These are phyloP conservation scores for Ailurus styani DNA, from an alignment of 2,113 vertebrate genomes.

Conservation along the genomic window DNA sequence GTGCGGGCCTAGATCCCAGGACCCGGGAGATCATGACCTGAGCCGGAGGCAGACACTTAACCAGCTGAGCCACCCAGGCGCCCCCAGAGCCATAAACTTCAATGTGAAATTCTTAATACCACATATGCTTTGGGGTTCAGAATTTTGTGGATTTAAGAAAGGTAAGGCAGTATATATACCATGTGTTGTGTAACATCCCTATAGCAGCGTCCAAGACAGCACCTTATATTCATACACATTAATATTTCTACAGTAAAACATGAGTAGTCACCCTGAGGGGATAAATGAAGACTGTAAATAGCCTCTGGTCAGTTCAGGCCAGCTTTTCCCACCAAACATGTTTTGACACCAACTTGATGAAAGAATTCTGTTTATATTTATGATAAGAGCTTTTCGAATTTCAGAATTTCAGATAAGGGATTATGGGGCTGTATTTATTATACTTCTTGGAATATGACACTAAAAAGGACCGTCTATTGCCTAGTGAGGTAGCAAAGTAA, in stretches of 20 bases:
- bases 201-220: neutral
- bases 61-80: neutral
- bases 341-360: neutral
- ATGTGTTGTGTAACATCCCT: neutral
- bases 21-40: no score
- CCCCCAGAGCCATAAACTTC: neutral
- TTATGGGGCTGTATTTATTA: neutral
- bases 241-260: neutral
- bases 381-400: neutral
- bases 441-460: neutral
- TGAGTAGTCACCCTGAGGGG: neutral
- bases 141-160: constrained; percentile 28
- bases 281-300: neutral
- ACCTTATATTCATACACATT: neutral
- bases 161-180: neutral
- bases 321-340: neutral
- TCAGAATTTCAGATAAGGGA: neutral
- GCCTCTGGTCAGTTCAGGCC: neutral
- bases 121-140: neutral
- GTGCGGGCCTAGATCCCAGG: no score
- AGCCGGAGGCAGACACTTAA: no score
- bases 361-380: neutral
- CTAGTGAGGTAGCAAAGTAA: neutral
- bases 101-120: neutral
- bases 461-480: neutral